Conservation (phyloP, 2,797 vertebrate genomes). For the Sternotherus odoratus region DNA sequence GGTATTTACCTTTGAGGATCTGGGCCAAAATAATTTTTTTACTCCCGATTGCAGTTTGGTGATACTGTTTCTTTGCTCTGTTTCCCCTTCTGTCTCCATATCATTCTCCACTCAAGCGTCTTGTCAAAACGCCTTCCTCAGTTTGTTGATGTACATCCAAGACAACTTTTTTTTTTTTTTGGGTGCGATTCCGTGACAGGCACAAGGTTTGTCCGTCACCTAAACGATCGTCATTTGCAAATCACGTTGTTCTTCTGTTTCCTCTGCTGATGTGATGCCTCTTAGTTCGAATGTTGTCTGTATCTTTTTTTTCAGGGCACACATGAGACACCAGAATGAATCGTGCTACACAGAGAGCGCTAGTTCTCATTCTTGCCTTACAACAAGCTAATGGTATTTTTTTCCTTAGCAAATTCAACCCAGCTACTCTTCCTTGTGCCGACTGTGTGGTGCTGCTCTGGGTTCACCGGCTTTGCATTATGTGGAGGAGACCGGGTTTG, state of each 20-base stretch:
- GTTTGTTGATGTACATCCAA: background rate
- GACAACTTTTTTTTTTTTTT: background rate
- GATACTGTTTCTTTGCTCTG: background rate
- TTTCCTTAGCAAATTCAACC: conserved; percentile 25
- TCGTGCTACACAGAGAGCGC: conserved; percentile 21
- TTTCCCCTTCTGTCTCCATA: background rate
- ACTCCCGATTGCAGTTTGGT: background rate
- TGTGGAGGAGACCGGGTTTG: background rate
- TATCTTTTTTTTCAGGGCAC: background rate
- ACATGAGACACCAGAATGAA: background rate
- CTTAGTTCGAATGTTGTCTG: background rate
- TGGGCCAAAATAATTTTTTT: background rate
- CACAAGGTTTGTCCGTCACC: conserved; percentile 15
- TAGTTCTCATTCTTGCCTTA: conserved; percentile 33
- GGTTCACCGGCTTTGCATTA: background rate
- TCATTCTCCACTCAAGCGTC: background rate
- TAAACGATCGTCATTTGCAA: conserved; percentile 1
- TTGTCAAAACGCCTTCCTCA: conserved; percentile 34
- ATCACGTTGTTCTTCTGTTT: background rate
- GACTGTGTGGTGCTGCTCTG: conserved; percentile 1
- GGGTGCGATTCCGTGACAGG: conserved; percentile 8
- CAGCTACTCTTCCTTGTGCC: conserved; percentile 2
- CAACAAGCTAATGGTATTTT: background rate
- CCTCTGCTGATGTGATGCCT: conserved; percentile 12
- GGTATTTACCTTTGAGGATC: background rate